A percentile compares a stretch with the other conserved stretches of the same genome.
Conservation (phyloP, 2,888 invertebrate genomes). For the Phengaris arion region DNA sequence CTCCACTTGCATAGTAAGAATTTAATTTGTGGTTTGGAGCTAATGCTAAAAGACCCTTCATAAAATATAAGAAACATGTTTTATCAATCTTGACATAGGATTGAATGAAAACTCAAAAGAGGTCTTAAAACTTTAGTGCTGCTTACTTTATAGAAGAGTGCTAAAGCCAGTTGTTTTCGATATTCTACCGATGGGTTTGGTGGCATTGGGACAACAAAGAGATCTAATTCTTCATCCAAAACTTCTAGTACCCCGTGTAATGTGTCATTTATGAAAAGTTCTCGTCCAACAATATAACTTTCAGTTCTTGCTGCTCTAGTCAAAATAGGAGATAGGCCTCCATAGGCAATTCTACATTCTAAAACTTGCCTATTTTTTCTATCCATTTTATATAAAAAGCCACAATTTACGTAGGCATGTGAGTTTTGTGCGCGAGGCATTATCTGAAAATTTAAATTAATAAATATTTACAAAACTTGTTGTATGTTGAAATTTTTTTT, state of each 20-base stretch:
- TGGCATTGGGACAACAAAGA: slow-evolving; percentile 54
- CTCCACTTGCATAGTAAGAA: slow-evolving; percentile 48
- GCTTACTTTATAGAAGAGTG: slow-evolving; percentile 83
- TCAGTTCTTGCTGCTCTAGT: slow-evolving; percentile 76
- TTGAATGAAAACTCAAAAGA: neutral
- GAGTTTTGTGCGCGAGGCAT: slow-evolving; percentile 86
- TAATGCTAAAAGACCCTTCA: slow-evolving; percentile 27
- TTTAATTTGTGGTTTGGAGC: slow-evolving; percentile 17
- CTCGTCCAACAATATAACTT: slow-evolving; percentile 62
- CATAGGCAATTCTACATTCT: slow-evolving; percentile 79
- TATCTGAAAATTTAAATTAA: slow-evolving; percentile 68
- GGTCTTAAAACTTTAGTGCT: neutral
- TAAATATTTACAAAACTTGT: neutral
- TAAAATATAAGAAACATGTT: neutral
- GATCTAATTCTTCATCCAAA: slow-evolving; percentile 49
- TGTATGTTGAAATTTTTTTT: neutral
- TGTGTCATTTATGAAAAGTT: slow-evolving; percentile 57
- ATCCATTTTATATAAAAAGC: slow-evolving; percentile 81
- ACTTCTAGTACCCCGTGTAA: slow-evolving; percentile 57
- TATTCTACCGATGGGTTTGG: slow-evolving; percentile 81
- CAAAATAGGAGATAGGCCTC: slow-evolving; percentile 72
- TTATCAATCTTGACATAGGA: neutral
- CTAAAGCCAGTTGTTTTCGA: slow-evolving; percentile 79
- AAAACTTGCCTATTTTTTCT: slow-evolving; percentile 51
- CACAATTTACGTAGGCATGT: slow-evolving; percentile 87